Evolutionary conservation across 23 tunicate species (phyloP).

Genomic region (Halocynthia roretzi): DNA sequence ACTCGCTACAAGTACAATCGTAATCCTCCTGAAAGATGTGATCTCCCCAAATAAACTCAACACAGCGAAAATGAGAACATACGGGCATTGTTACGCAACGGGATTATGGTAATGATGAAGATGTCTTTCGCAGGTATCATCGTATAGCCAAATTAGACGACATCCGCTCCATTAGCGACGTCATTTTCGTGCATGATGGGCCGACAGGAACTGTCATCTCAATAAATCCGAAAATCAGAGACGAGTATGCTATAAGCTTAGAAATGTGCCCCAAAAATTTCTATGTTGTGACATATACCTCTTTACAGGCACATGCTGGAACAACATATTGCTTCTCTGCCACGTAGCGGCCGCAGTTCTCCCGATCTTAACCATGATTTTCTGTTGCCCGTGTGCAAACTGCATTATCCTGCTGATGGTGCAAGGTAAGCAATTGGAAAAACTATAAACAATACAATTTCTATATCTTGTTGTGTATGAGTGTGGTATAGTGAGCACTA

Average conservation of each 20-base stretch:
- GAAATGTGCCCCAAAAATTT: no score
- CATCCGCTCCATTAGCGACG: conserved; percentile 23
- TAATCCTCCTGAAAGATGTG: no score
- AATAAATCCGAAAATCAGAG: conserved; percentile 10
- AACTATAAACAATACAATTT: background rate
- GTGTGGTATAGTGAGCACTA: no score
- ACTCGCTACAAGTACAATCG: no score
- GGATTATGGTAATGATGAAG: no score
- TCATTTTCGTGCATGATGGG: conserved; percentile 22
- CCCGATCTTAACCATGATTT: conserved; percentile 25
- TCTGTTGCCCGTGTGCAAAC: conserved; percentile 26
- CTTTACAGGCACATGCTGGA: conserved; percentile 1
- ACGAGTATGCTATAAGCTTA: background rate
- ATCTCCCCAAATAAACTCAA: no score
- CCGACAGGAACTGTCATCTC: background rate
- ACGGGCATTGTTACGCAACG: background rate
- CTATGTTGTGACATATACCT: no score
- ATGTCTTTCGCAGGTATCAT: conserved; percentile 27
- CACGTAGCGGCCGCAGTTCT: conserved; percentile 17
- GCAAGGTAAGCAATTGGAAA: background rate
- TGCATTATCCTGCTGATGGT: conserved; percentile 18
- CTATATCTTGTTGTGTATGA: no score
- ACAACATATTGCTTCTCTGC: conserved; percentile 1
- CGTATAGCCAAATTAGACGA: conserved; percentile 29
- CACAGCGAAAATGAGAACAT: background rate